phyloP scores from a whole-genome alignment of 1,140 invertebrate species.

The Zaprionus capensis region DNA sequence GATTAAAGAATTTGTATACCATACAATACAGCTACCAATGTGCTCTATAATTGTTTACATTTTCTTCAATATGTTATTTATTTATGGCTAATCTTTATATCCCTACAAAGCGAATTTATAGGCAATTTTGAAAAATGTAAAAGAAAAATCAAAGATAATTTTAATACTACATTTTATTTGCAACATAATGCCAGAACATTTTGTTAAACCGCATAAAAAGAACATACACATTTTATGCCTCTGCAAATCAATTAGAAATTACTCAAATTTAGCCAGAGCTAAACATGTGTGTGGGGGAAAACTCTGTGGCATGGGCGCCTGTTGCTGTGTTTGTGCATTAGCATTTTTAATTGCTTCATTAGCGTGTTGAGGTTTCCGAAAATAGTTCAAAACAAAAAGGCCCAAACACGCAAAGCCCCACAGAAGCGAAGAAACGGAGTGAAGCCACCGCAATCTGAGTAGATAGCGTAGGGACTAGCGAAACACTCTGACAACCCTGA shows the following conservation, averaged over 20 bases:
- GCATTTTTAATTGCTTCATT: conserved; percentile 40
- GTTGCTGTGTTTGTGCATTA: conserved; percentile 31
- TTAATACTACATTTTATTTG: not conserved
- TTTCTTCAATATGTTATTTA: not conserved
- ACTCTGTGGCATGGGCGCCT: conserved; percentile 10
- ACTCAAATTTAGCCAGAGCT: conserved; percentile 17
- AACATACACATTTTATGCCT: not conserved
- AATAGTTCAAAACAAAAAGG: conserved; percentile 29
- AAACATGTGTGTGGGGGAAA: conserved; percentile 8
- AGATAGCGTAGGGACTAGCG: conserved; percentile 17
- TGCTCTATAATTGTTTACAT: not conserved
- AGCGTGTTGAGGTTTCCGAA: conserved; percentile 33
- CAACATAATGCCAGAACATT: not conserved
- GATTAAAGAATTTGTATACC: too few species aligned
- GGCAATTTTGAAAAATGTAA: not conserved
- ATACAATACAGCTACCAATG: too few species aligned
- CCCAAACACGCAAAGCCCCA: conserved; percentile 25
- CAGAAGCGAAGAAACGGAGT: not conserved
- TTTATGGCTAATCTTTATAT: not conserved
- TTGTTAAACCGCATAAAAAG: not conserved
- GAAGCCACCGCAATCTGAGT: conserved; percentile 9
- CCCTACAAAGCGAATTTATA: not conserved
- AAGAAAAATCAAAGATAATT: not conserved
- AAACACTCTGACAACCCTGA: conserved; percentile 7
- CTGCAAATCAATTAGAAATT: conserved; percentile 32